A percentile compares a stretch with the other conserved stretches of the same genome.
Evolutionary conservation across 2,888 invertebrate species (phyloP).

Genomic region (Salticus scenicus): DNA sequence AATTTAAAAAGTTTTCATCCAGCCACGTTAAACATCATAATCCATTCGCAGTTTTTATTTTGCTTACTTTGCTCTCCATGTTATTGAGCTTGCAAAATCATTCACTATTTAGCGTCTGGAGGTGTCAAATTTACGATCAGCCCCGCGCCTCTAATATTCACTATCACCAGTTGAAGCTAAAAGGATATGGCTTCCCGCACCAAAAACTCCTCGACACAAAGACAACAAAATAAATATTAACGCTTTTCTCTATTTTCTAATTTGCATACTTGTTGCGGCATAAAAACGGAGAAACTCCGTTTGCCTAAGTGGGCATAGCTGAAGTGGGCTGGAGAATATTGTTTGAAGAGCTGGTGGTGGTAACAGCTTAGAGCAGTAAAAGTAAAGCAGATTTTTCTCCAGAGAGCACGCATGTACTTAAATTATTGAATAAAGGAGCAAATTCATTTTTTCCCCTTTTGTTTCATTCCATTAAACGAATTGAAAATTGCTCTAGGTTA

Average conservation of each 20-base stretch:
- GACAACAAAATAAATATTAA: constrained; percentile 66
- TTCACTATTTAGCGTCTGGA: background rate
- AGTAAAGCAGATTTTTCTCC: background rate
- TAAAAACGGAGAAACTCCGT: background rate
- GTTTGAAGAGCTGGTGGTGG: background rate
- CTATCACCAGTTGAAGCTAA: background rate
- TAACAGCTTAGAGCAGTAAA: background rate
- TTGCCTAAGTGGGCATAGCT: background rate
- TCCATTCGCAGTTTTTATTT: no score
- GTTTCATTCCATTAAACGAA: no score
- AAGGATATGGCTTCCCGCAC: background rate
- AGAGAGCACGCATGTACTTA: background rate
- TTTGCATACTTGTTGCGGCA: constrained; percentile 63
- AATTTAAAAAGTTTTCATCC: no score
- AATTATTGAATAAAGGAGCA: no score
- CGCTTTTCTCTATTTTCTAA: constrained; percentile 50
- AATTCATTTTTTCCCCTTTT: no score
- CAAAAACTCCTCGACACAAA: background rate
- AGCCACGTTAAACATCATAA: no score
- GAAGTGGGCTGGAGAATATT: background rate
- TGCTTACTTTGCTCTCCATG: no score
- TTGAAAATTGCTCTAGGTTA: no score
- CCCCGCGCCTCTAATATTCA: background rate
- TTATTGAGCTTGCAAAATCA: no score
- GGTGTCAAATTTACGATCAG: background rate